These are phyloP conservation scores for Macroglossus sobrinus DNA, from an alignment of 2,113 vertebrate species.

Conservation along the genomic window DNA sequence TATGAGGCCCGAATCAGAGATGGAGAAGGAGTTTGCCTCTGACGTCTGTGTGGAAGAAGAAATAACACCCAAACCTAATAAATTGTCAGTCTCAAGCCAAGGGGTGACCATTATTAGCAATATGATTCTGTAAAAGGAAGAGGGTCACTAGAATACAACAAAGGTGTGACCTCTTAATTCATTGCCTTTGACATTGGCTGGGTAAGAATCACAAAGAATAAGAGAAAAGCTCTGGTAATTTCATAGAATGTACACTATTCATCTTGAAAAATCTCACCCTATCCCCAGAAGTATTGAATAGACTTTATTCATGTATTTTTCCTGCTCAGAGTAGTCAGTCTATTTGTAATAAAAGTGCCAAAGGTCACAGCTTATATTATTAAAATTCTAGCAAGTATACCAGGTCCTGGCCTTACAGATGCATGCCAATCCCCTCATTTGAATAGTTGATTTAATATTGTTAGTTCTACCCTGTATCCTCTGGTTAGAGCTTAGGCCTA, in stretches of 20 bases:
- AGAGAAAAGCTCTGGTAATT: background rate
- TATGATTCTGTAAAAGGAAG: background rate
- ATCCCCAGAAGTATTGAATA: background rate
- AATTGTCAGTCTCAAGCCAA: background rate
- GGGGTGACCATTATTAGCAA: background rate
- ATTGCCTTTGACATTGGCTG: background rate
- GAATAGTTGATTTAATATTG: conserved; percentile 13
- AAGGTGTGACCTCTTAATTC: background rate
- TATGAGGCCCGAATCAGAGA: background rate
- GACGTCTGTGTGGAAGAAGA: background rate
- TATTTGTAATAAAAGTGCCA: background rate
- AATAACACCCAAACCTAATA: background rate
- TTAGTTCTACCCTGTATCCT: background rate
- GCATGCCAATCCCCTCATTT: conserved; percentile 42
- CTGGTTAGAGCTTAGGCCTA: background rate
- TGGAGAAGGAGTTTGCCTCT: background rate
- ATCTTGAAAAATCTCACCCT: background rate
- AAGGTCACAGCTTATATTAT: conserved; percentile 35
- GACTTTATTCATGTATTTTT: background rate
- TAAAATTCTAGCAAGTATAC: conserved; percentile 50
- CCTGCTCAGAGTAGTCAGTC: background rate
- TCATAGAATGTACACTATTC: background rate
- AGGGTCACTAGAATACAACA: background rate
- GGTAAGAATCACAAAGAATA: background rate
- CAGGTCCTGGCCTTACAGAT: background rate